These are phyloP conservation scores for Porites evermanni DNA, from an alignment of 92 coral and sea anemone species.

Conservation along the genomic window DNA sequence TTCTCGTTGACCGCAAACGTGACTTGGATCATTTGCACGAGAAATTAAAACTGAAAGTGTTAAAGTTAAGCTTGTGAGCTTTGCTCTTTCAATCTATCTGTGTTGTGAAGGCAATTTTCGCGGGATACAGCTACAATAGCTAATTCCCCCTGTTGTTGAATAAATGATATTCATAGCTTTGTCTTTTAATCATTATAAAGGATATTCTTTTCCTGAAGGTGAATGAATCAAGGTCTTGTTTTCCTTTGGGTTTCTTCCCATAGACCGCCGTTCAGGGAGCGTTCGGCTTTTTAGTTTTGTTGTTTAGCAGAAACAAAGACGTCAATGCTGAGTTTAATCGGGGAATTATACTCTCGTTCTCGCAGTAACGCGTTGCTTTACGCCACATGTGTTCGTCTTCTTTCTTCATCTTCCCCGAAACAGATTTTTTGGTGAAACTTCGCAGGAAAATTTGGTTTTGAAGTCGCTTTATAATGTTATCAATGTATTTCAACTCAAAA, in stretches of 20 bases:
- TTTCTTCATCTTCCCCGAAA: neutral
- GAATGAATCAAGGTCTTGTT: neutral
- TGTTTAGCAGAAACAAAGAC: neutral
- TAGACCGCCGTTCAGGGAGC: neutral
- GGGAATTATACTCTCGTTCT: slow-evolving; percentile 1
- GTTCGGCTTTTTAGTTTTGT: slow-evolving; percentile 1
- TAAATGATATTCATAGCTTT: slow-evolving; percentile 15
- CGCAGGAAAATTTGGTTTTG: neutral
- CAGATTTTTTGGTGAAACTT: neutral
- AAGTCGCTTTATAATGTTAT: neutral
- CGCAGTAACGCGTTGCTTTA: slow-evolving; percentile 4
- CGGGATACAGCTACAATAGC: neutral
- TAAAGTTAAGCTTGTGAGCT: neutral
- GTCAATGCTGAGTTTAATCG: neutral
- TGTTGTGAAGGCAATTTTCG: slow-evolving; percentile 8
- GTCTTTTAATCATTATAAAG: neutral
- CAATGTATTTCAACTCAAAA: neutral
- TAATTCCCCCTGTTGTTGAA: neutral
- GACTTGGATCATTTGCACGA: slow-evolving; percentile 8
- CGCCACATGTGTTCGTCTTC: slow-evolving; percentile 13
- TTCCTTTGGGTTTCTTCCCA: neutral
- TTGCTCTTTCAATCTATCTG: neutral
- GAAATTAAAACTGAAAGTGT: neutral
- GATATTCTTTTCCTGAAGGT: neutral
- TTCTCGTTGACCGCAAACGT: slow-evolving; percentile 28